phyloP scores from a whole-genome alignment of 2,888 invertebrate genomes.

The Octonoba sinensis region DNA sequence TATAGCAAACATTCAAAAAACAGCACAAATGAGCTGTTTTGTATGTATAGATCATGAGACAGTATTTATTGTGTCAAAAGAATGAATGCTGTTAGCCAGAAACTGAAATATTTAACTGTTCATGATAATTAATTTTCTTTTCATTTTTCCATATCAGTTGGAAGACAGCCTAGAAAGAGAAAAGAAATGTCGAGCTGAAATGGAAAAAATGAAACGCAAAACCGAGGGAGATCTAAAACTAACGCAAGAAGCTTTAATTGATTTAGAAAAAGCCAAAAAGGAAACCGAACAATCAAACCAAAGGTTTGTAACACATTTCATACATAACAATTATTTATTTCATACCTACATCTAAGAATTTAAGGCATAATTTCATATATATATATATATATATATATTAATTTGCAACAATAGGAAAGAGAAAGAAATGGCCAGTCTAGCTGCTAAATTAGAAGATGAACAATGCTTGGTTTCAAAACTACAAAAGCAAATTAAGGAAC shows the following conservation, averaged over 20 bases:
- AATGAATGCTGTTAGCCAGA: too few relatives aligned
- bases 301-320: constrained; percentile 71
- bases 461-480: constrained; percentile 96
- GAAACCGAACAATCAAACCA: constrained; percentile 97
- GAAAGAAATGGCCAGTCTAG: constrained; percentile 95
- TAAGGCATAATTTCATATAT: too few relatives aligned
- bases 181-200: constrained; percentile 97
- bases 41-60: too few relatives aligned
- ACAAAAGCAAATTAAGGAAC: constrained; percentile 99
- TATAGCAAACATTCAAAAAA: too few relatives aligned
- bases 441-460: constrained; percentile 98
- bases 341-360: not conserved
- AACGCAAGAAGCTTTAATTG: constrained; percentile 96
- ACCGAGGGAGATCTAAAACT: constrained; percentile 99
- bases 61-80: too few relatives aligned
- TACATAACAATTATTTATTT: not conserved
- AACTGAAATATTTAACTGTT: too few relatives aligned
- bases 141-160: constrained; percentile 72
- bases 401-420: constrained; percentile 81
- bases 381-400: too few relatives aligned
- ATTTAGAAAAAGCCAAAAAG: constrained; percentile 97
- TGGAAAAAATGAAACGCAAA: constrained; percentile 98
- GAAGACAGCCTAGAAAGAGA: constrained; percentile 99
- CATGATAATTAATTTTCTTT: too few relatives aligned
- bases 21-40: too few relatives aligned